These are phyloP conservation scores for Tetraodon nigroviridis DNA, from an alignment of 2,113 vertebrate species.

Conservation along the genomic window DNA sequence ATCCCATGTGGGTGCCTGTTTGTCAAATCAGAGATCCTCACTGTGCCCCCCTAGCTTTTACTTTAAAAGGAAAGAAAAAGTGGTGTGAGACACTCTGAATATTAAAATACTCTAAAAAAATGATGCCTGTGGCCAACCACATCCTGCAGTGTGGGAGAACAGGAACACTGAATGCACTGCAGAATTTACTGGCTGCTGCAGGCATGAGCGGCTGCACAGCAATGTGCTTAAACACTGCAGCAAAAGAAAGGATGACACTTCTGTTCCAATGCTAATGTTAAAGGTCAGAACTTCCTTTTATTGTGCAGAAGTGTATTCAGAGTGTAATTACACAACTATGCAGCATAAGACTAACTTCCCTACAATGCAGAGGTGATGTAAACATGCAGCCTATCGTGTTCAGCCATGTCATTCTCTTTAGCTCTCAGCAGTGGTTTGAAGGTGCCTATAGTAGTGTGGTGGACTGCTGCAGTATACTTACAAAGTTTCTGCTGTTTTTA, in stretches of 20 bases:
- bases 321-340: slow-evolving; percentile 44
- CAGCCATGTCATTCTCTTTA: slow-evolving; percentile 40
- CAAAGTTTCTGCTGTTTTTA: slow-evolving; percentile 28
- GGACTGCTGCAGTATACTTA: slow-evolving; percentile 15
- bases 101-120: slow-evolving; percentile 65
- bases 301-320: slow-evolving; percentile 21
- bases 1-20: too few relatives aligned
- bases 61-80: slow-evolving; percentile 69
- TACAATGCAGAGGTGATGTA: slow-evolving; percentile 3
- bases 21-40: neutral
- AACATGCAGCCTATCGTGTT: slow-evolving; percentile 43
- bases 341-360: slow-evolving; percentile 4
- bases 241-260: too few relatives aligned
- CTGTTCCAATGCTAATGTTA: slow-evolving; percentile 9
- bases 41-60: slow-evolving; percentile 40
- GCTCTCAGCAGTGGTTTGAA: slow-evolving; percentile 16
- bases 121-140: slow-evolving; percentile 62
- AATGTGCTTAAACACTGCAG: neutral
- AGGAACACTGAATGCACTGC: slow-evolving; percentile 29
- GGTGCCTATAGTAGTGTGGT: slow-evolving; percentile 5
- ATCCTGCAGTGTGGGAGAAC: slow-evolving; percentile 63
- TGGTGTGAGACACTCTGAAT: slow-evolving; percentile 19
- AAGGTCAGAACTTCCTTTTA: slow-evolving; percentile 22
- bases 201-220: slow-evolving; percentile 18
- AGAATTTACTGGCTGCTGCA: slow-evolving; percentile 14